These are phyloP conservation scores for Mus spicilegus DNA, from an alignment of 2,113 vertebrate species.

Conservation along the genomic window DNA sequence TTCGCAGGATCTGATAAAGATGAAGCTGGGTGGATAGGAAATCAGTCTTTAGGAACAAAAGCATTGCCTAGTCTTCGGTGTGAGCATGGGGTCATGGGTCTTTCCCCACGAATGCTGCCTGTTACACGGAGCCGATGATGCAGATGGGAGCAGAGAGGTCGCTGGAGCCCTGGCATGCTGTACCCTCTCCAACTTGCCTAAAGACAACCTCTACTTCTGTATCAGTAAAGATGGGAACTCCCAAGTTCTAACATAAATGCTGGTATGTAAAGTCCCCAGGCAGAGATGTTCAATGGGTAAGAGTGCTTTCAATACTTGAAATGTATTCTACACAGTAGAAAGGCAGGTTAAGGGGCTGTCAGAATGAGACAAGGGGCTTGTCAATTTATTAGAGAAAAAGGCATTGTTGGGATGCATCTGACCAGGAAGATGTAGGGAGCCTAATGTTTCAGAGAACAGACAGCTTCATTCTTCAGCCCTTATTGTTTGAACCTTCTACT, in stretches of 20 bases:
- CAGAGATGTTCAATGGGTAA: neutral
- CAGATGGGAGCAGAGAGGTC: neutral
- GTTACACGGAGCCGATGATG: neutral
- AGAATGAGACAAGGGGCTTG: neutral
- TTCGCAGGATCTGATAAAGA: neutral
- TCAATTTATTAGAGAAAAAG: conserved; percentile 32
- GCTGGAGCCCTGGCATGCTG: neutral
- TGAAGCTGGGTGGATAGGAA: neutral
- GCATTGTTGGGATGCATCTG: neutral
- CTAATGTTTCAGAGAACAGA: neutral
- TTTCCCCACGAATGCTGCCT: neutral
- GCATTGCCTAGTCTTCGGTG: neutral
- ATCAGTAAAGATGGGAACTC: neutral
- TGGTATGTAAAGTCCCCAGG: conserved; percentile 23
- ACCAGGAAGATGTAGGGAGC: neutral
- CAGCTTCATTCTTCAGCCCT: neutral
- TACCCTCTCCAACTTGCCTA: neutral
- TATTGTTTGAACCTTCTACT: neutral
- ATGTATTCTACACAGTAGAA: neutral
- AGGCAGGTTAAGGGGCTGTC: neutral
- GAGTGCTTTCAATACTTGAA: neutral
- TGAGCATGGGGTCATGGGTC: neutral
- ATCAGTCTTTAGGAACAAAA: neutral
- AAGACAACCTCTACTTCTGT: neutral
- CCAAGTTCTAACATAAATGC: neutral